These are phyloP conservation scores for Hesperophylax magnus DNA, from an alignment of 1,140 invertebrate genomes.

Conservation along the genomic window DNA sequence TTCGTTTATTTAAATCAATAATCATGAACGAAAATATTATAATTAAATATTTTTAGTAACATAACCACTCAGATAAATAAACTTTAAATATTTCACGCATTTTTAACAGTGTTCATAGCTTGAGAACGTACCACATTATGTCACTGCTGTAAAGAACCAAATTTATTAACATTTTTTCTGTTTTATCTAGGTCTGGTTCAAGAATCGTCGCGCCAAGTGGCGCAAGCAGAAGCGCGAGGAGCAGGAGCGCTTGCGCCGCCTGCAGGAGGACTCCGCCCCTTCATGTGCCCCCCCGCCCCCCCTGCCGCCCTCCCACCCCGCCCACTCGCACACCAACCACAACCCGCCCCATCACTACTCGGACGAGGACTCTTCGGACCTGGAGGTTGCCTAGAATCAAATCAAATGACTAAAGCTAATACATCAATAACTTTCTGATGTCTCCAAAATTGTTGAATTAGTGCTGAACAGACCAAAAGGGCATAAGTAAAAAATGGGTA, in stretches of 20 bases:
- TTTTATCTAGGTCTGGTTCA: conserved; percentile 67
- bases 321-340: conserved; percentile 59
- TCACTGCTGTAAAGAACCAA: too few species aligned
- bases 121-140: too few species aligned
- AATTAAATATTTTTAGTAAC: too few species aligned
- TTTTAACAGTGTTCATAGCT: too few species aligned
- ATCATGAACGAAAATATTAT: too few species aligned
- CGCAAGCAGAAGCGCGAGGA: conserved; percentile 96
- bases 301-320: conserved; percentile 61
- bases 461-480: too few species aligned
- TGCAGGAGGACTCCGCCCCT: conserved; percentile 78
- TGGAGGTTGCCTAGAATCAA: conserved; percentile 73
- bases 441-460: too few species aligned
- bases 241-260: conserved; percentile 85
- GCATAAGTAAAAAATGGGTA: too few species aligned
- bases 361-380: conserved; percentile 66
- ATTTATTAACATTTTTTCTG: background rate
- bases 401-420: background rate
- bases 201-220: conserved; percentile 84
- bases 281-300: conserved; percentile 58
- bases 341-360: conserved; percentile 63
- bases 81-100: too few species aligned
- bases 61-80: too few species aligned
- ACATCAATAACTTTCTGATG: too few species aligned
- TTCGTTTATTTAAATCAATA: too few species aligned